A percentile compares a stretch with the other conserved stretches of the same genome.
Conservation (phyloP, 1,140 invertebrate species). For the Drosophila seguyi region DNA sequence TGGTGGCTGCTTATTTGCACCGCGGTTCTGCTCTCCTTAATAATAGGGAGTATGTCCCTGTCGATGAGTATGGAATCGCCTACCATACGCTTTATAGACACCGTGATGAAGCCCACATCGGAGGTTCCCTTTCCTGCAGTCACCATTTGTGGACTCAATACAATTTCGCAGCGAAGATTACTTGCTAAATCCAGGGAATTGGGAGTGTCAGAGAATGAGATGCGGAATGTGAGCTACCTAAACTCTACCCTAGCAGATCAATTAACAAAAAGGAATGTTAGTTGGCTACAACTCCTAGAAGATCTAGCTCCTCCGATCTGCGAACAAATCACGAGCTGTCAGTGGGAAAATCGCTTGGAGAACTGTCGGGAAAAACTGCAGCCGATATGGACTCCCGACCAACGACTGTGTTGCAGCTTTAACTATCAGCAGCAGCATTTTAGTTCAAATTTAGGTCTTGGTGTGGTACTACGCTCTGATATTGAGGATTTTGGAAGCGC, state of each 20-base stretch:
- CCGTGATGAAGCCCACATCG: conserved; percentile 85
- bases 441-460: conserved; percentile 86
- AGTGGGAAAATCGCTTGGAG: conserved; percentile 87
- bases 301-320: conserved; percentile 85
- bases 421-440: conserved; percentile 85
- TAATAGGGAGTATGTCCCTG: conserved; percentile 84
- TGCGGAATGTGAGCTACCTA: conserved; percentile 19
- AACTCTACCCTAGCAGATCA: background rate
- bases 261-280: conserved; percentile 1
- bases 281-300: conserved; percentile 64
- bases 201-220: conserved; percentile 2
- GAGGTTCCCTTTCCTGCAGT: conserved; percentile 89
- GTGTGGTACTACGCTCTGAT: conserved; percentile 85
- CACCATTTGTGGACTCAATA: conserved; percentile 87
- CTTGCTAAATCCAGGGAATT: conserved; percentile 9
- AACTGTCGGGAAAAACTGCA: conserved; percentile 87
- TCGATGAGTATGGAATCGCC: conserved; percentile 81
- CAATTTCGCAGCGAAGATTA: conserved; percentile 19
- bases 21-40: conserved; percentile 81
- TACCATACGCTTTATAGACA: conserved; percentile 87
- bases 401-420: conserved; percentile 88
- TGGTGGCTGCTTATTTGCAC: conserved; percentile 85
- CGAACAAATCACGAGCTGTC: conserved; percentile 86
- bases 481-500: conserved; percentile 85
- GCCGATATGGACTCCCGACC: conserved; percentile 85